These are phyloP conservation scores for Latrodectus elegans DNA, from an alignment of 2,888 invertebrate species.

Conservation along the genomic window DNA sequence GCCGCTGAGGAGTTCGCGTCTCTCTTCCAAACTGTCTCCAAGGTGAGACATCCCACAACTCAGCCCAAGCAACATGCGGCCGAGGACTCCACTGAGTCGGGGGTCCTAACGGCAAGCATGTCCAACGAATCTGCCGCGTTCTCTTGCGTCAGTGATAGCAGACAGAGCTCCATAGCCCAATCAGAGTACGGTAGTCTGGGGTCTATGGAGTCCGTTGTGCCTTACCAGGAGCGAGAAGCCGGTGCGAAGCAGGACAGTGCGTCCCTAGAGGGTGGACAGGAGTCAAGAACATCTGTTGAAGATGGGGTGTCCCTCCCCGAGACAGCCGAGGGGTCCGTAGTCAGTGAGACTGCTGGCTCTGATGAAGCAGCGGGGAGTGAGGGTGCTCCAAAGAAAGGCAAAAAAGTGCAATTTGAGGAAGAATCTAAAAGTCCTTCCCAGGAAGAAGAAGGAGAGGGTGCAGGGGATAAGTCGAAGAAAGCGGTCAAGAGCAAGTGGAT, in stretches of 20 bases:
- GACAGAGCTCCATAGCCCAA: conserved; percentile 69
- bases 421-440: conserved; percentile 31
- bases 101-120: conserved; percentile 58
- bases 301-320: conserved; percentile 14
- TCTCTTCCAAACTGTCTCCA: conserved; percentile 84
- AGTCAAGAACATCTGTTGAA: conserved; percentile 9
- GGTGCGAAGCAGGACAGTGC: conserved; percentile 30
- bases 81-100: conserved; percentile 51
- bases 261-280: conserved; percentile 40
- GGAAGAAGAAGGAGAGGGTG: conserved; percentile 30
- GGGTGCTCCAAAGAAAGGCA: conserved; percentile 36
- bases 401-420: conserved; percentile 58
- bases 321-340: conserved; percentile 11
- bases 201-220: conserved; percentile 68
- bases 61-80: conserved; percentile 16
- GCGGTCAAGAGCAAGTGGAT: conserved; percentile 71
- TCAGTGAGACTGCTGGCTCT: conserved; percentile 12
- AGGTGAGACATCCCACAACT: conserved; percentile 78
- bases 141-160: conserved; percentile 69
- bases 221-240: conserved; percentile 17
- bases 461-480: conserved; percentile 43
- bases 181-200: conserved; percentile 70
- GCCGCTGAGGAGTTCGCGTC: conserved; percentile 59
- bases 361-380: conserved; percentile 14
- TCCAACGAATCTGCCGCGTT: conserved; percentile 70